Evolutionary conservation across 2,797 vertebrate species (phyloP).

Genomic region (Fistularia commersonii): DNA sequence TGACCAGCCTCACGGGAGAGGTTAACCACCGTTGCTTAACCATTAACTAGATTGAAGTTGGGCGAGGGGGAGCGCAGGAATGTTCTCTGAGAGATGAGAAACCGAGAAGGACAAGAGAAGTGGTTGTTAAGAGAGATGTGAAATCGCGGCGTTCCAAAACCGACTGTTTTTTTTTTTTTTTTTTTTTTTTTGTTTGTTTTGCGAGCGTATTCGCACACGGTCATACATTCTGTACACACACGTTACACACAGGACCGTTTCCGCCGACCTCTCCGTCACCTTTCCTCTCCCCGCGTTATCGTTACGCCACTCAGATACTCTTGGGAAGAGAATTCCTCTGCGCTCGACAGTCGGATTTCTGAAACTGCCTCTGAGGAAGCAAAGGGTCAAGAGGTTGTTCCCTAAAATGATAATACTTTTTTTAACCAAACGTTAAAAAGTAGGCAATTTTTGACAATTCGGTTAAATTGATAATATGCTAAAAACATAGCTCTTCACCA

Average conservation of each 20-base stretch:
- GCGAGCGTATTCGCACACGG: conserved; percentile 15
- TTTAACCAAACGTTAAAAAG: no score
- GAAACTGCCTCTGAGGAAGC: conserved; percentile 22
- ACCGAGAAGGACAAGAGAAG: conserved; percentile 39
- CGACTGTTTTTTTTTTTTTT: no score
- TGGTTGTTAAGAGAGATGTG: conserved; percentile 17
- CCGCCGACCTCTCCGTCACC: conserved; percentile 53
- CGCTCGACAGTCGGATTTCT: conserved; percentile 17
- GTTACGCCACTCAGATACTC: conserved; percentile 36
- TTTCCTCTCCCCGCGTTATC: conserved; percentile 37
- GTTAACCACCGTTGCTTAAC: conserved; percentile 66
- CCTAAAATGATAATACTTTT: no score
- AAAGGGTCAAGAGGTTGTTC: no score
- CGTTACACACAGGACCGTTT: conserved; percentile 11
- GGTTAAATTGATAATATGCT: no score
- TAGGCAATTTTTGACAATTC: no score
- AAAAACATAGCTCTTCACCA: no score
- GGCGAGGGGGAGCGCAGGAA: conserved; percentile 27
- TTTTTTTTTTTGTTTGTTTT: conserved; percentile 11
- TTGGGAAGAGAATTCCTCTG: conserved; percentile 15
- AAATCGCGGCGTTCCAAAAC: conserved; percentile 16
- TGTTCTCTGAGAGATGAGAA: conserved; percentile 38
- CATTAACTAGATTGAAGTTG: conserved; percentile 75
- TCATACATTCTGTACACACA: not conserved
- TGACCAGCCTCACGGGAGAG: conserved; percentile 56